Evolutionary conservation across 2,888 invertebrate genomes (phyloP).

Genomic region (Heliconius erato): DNA sequence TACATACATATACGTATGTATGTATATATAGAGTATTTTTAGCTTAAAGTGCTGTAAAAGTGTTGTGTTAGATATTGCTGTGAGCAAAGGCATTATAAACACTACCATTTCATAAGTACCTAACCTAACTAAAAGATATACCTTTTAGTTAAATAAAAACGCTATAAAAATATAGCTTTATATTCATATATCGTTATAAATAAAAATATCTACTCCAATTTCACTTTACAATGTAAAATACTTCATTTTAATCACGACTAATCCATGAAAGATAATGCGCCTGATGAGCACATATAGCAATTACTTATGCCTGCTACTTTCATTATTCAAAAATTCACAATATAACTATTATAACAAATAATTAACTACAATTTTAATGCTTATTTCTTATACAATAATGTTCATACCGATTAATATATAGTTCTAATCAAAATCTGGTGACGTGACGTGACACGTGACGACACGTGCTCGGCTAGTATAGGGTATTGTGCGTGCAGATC

Average conservation of each 20-base stretch:
- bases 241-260: neutral
- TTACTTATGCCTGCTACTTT: constrained; percentile 31
- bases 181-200: too few species aligned
- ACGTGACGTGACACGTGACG: constrained; percentile 48
- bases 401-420: neutral
- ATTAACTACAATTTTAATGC: neutral
- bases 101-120: too few species aligned
- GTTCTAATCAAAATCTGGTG: neutral
- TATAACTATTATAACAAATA: neutral
- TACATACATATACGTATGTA: too few species aligned
- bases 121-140: too few species aligned
- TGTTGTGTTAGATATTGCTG: too few species aligned
- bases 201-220: neutral
- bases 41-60: too few species aligned
- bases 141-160: too few species aligned
- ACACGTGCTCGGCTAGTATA: constrained; percentile 54
- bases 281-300: constrained; percentile 49
- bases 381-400: neutral
- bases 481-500: constrained; percentile 55
- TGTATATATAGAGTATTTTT: too few species aligned
- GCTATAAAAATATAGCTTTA: too few species aligned
- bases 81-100: too few species aligned
- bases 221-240: neutral
- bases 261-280: constrained; percentile 35
- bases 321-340: neutral